phyloP scores from a whole-genome alignment of 2,113 vertebrate genomes.

The Muntiacus reevesi region DNA sequence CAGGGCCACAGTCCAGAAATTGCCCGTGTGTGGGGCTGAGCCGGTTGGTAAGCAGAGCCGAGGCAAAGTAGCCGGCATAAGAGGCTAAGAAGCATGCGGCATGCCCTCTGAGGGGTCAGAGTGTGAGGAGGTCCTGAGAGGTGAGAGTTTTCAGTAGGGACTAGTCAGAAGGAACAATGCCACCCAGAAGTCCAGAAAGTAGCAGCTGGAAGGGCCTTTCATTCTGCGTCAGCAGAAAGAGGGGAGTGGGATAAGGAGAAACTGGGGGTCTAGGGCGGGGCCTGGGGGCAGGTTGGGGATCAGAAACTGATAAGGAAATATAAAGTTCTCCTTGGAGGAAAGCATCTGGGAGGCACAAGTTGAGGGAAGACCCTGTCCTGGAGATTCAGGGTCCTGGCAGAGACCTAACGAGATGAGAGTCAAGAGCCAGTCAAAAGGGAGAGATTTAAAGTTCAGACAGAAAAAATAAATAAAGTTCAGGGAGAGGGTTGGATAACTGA shows the following conservation, averaged over 20 bases:
- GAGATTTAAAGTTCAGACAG: background rate
- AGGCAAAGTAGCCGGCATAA: rapidly evolving
- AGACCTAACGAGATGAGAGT: background rate
- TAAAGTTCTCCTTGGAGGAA: background rate
- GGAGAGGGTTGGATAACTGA: background rate
- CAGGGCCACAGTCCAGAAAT: background rate
- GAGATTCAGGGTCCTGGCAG: background rate
- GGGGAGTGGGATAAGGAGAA: too few species aligned
- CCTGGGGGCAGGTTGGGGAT: too few species aligned
- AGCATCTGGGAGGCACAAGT: background rate
- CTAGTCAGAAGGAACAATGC: too few species aligned
- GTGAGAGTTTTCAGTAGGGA: too few species aligned
- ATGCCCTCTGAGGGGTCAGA: too few species aligned
- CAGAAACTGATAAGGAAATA: background rate
- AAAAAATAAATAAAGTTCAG: background rate
- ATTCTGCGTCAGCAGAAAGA: too few species aligned
- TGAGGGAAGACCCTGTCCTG: background rate
- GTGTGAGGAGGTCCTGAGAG: too few species aligned
- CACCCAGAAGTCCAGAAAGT: too few species aligned
- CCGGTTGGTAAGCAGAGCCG: background rate
- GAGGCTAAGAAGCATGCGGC: background rate
- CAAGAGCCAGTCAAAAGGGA: background rate
- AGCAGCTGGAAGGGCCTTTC: too few species aligned
- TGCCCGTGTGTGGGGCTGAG: background rate
- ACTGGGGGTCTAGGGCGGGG: background rate